phyloP scores from a whole-genome alignment of 1,140 invertebrate genomes.

The Bombus pyrosoma region DNA sequence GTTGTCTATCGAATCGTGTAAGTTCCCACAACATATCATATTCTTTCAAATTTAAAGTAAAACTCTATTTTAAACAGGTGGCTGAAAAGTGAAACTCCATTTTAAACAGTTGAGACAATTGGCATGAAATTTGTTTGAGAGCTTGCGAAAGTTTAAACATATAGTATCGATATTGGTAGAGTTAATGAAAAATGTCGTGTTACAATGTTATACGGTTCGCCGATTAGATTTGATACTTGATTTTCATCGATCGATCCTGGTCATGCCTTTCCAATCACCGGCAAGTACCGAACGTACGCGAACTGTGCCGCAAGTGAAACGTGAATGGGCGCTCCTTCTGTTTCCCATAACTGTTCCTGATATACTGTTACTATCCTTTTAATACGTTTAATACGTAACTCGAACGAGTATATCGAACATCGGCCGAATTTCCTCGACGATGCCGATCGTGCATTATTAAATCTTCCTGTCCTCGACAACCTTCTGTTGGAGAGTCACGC shows the following conservation, averaged over 20 bases:
- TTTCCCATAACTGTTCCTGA: slow-evolving; percentile 34
- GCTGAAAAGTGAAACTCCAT: neutral
- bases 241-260: slow-evolving; percentile 3
- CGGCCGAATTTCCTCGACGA: neutral
- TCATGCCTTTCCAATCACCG: slow-evolving; percentile 23
- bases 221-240: neutral
- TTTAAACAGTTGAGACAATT: neutral
- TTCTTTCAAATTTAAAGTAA: neutral
- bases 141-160: neutral
- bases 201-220: no score
- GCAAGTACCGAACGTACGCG: neutral
- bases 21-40: neutral
- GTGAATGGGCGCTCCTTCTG: slow-evolving; percentile 29
- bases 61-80: neutral
- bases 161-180: neutral
- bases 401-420: neutral
- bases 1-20: neutral
- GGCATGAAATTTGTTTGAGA: neutral
- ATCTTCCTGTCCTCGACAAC: no score
- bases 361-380: slow-evolving; percentile 31
- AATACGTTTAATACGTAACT: neutral
- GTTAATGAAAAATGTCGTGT: neutral
- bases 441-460: neutral
- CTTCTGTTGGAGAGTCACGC: neutral
- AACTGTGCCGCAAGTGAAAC: slow-evolving; percentile 47